A percentile compares a stretch with the other conserved stretches of the same genome.
These are phyloP conservation scores for Mesaphorura yosii DNA, from an alignment of 1,140 invertebrate genomes.

Conservation along the genomic window DNA sequence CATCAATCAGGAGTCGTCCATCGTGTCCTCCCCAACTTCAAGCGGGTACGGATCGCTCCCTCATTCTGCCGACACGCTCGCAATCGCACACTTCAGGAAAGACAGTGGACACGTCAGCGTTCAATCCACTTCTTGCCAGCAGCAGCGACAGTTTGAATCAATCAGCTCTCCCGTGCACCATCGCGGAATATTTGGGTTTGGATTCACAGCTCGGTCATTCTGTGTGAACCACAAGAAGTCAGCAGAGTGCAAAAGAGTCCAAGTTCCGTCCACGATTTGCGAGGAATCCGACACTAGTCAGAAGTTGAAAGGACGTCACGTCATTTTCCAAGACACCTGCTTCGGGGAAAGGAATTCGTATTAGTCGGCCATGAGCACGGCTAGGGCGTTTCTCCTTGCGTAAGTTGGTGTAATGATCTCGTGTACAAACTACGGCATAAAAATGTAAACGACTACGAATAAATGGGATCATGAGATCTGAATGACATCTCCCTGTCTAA, in stretches of 20 bases:
- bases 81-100: slow-evolving; percentile 6
- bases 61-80: slow-evolving; percentile 24
- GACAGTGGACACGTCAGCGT: neutral
- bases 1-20: neutral
- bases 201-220: neutral
- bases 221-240: neutral
- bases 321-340: neutral
- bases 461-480: no score
- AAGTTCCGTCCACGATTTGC: slow-evolving; percentile 28
- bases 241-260: slow-evolving; percentile 11
- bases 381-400: neutral
- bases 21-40: slow-evolving; percentile 25
- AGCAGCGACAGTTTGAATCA: neutral
- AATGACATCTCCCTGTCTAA: no score
- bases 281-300: slow-evolving; percentile 31
- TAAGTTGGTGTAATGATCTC: neutral
- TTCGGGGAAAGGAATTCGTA: neutral
- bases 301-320: slow-evolving; percentile 17
- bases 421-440: neutral
- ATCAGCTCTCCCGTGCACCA: neutral
- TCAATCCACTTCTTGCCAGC: neutral
- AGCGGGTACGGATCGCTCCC: slow-evolving; percentile 28
- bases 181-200: neutral
- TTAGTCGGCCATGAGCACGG: neutral
- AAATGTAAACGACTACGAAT: neutral